Base-by-base conservation (phyloP, 2,113 vertebrate species). In the Toxotes chatareus region DNA sequence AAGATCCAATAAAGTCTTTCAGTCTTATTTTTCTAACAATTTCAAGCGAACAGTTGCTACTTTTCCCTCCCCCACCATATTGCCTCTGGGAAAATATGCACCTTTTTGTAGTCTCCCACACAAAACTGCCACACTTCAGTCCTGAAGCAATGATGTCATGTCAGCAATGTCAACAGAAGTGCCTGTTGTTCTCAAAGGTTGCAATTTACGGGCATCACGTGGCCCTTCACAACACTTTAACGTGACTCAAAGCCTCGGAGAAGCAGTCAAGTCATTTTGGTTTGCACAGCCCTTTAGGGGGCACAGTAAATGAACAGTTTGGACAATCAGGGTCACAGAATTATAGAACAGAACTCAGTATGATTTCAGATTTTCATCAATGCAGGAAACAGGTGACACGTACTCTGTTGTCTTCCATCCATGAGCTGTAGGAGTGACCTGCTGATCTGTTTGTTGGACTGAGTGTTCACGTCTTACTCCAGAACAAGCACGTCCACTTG, bases 41-140 rank as follows among this genome's bases (percentile, higher is more conserved):
- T 19, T 19, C 17, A 19, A 49, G 7, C 49, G n/a, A 51, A 51
- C 49, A 21, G 17, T 9, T 9, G 4, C 49, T 9, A 7, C 49
- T 21, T 17, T 8, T 6, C 0, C 49, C 12, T 13, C 14, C 51
- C 46, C 32, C 46, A 10, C 10, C 14, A 46, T 0, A 62, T 65
- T 71, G n/a, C 4, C 17, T 11, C 6, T 13, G 6, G 23, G 53
- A 27, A 47, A 57, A 40, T 44, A 3, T 31, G 40, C 66, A 16
- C 60, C 65, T 56, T 47, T 66, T 42, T 73, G 7, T 9, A 4
- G 6, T 3, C 34, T 76, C 69, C 60, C 1, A 59, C 72, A 64
- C 63, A 65, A 40, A 79, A 56, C 49, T 32, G 21, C 31, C 62
- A 19, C 19, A 31, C 42, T 38, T 51, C 60, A 60, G 60, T 59